Base-by-base conservation (phyloP, 1,140 invertebrate genomes). In the Thaumetopoea pityocampa region DNA sequence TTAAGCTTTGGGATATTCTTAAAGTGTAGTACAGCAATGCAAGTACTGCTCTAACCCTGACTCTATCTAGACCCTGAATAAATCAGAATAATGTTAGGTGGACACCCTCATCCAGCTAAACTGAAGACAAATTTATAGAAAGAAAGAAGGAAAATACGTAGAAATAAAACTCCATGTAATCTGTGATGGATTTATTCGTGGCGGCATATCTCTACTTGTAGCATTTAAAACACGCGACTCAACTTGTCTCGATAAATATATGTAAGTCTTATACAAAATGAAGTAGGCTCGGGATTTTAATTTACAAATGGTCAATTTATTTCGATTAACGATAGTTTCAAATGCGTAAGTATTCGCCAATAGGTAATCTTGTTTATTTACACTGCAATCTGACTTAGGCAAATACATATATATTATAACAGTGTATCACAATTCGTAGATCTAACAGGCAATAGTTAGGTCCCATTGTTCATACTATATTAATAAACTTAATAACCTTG, bases 401-500 rank as follows among this genome's bases (percentile, higher is more conserved):
- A 46, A 38, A 24, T 44, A 35, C 26, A 35, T 38, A 46, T 17
- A 34, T 35, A 18, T 14, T 49, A 49, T n/a, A 49, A 38, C 46
- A 28, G n/a, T n/a, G n/a, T 49, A 49, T 42, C 43, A 46, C 43
- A 42, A 42, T 50, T 53, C 44, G 29, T 51, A 61, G 46, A 47
- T 51, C 41, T 61, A 55, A 53, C 40, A 36, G 73, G 73, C 70
- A 74, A 58, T 63, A 62, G 65, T 78, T n/a, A 68, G 70, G 73
- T 78, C 73, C 73, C 70, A 64, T 67, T 61, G 58, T 77, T 60
- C 46, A 40, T 63, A 44, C 48, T 50, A 57, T 41, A 47, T 41
- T 52, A 51, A 32, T 55, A 46, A 50, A 43, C 34, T 49, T 33
- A 16, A n/a, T n/a, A n/a, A n/a, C n/a, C n/a, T n/a, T n/a, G n/a